Evolutionary conservation across 23 tunicate genomes (phyloP), one percentile per base, ranked within the genome.

Genomic region (Botrylloides violaceus): DNA sequence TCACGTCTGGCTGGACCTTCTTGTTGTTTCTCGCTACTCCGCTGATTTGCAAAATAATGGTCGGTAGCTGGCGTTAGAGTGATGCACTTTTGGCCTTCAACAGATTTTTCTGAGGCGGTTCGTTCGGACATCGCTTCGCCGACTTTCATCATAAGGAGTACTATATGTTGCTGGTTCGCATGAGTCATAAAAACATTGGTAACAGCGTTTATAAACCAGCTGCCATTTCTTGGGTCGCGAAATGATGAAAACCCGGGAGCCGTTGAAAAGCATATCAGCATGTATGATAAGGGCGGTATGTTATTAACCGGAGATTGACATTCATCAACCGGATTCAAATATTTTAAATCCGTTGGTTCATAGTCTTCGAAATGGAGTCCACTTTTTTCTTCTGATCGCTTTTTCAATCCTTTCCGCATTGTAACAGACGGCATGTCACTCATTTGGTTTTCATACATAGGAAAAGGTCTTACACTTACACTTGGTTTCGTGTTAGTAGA

Each of bases 101-200:
- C 4, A 3, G 19, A 3, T 19, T 31, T 22, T 3, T 12, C 35
- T 19, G 70, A 7, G 35, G 33, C 35, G 26, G 70, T 25, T 26
- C 9, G 26, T 29, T 63, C 70, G 20, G 36, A 21, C 34, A 63
- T 63, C 12, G 35, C 70, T 63, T 29, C 35, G 35, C 33, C 20
- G 70, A 63, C 70, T 31, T 63, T 63, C 12, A 63, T 33, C 70
- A 63, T 63, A 33, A 63, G 33, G 4, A 25, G 34, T 4, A 63
- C 35, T 3, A 63, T 9, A 9, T 63, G 70, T 28, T 63, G 34
- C 20, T 34, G 26, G 26, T 28, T 63, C n/a, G 70, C 70, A 63
- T 63, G 70, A 25, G 26, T 63, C 70, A 63, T 63, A 28, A 63
- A 63, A 4, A 63, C 35, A 33, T 63, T 63, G 6, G 70, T 63